Evolutionary conservation across 1,140 invertebrate species (phyloP).

Genomic region (Drosophila simulans): DNA sequence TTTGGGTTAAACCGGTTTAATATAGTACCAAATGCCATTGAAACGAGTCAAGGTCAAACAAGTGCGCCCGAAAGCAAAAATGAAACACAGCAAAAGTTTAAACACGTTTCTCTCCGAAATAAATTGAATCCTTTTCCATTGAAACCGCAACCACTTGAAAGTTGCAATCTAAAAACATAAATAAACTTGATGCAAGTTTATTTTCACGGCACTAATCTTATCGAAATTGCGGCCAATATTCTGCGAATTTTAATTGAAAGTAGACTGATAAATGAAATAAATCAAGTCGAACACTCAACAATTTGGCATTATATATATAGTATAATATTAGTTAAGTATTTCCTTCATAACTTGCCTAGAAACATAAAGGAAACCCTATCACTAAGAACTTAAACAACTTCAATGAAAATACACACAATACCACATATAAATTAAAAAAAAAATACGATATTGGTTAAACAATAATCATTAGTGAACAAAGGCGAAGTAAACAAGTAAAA

Average conservation of each 20-base stretch:
- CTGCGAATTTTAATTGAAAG: constrained; percentile 18
- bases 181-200: constrained; percentile 12
- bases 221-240: constrained; percentile 1
- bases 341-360: no score
- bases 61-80: not conserved
- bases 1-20: constrained; percentile 15
- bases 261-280: constrained; percentile 19
- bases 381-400: no score
- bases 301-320: no score
- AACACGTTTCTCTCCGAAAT: not conserved
- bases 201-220: constrained; percentile 18
- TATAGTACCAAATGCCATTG: constrained; percentile 15
- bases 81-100: not conserved
- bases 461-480: no score
- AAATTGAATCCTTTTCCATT: not conserved
- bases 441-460: no score
- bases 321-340: no score
- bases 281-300: not conserved
- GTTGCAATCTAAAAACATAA: constrained; percentile 5
- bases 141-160: not conserved
- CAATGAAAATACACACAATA: no score
- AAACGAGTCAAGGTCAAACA: constrained; percentile 18
- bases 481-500: no score
- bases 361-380: no score
- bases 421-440: no score